A percentile compares a stretch with the other conserved stretches of the same genome.
phyloP scores from a whole-genome alignment of 1,140 invertebrate species.

The Stegodyphus mimosarum region DNA sequence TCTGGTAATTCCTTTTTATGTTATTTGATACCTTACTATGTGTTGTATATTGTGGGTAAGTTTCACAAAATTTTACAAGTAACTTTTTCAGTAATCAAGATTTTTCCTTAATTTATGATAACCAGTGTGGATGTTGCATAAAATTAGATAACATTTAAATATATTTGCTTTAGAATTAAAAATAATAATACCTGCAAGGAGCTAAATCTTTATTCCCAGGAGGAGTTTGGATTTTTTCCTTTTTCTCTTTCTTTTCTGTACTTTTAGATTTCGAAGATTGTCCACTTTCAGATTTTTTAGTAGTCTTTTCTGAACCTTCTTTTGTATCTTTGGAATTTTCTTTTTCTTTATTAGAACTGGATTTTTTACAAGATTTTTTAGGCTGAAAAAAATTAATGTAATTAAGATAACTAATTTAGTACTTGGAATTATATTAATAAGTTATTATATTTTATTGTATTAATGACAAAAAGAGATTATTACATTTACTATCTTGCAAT shows the following conservation, averaged over 20 bases:
- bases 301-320: constrained; percentile 40
- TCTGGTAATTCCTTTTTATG: too few species aligned
- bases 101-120: too few species aligned
- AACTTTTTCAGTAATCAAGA: too few species aligned
- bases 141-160: too few species aligned
- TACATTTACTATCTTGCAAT: too few species aligned
- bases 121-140: too few species aligned
- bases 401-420: not conserved
- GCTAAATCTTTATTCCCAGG: constrained; percentile 51
- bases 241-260: constrained; percentile 63
- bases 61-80: too few species aligned
- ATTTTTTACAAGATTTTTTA: constrained; percentile 53
- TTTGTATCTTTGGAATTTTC: constrained; percentile 46
- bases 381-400: constrained; percentile 25
- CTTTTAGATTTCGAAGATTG: constrained; percentile 58
- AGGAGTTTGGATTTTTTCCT: constrained; percentile 55
- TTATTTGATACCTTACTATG: too few species aligned
- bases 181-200: constrained; percentile 28
- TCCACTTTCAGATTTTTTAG: constrained; percentile 38
- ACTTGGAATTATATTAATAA: not conserved
- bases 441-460: too few species aligned
- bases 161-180: too few species aligned
- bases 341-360: constrained; percentile 42
- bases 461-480: too few species aligned
- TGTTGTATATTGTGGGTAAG: too few species aligned